Evolutionary conservation across 2,888 invertebrate genomes (phyloP), one percentile per base, ranked within the genome.

Genomic region (Argynnis bischoffii): DNA sequence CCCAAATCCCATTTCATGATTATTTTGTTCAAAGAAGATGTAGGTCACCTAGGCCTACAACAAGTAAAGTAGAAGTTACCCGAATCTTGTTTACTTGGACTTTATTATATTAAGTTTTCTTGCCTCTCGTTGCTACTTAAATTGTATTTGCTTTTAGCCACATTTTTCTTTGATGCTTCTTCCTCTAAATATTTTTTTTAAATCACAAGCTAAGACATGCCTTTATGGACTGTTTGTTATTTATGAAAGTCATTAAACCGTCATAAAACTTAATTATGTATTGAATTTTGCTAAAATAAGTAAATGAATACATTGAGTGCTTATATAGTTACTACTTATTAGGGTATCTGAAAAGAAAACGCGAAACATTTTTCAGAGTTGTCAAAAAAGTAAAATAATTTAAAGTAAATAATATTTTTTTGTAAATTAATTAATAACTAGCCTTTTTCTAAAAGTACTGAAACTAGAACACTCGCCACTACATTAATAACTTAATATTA

Each of bases 1-100:
- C 63, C 53, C 18, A 65, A 67, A 65, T 55, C 65, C 71, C 69
- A 63, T 72, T 69, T 67, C 66, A 69, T 73, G 69, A 67, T 61
- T 65, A 61, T 64, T 64, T 55, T 69, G n/a, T n/a, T 69, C 63
- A 67, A 63, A 69, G 54, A 56, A 35, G 53, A 69, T 69, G 35
- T 69, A 67, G 69, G 69, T 67, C 69, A 64, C 64, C 67, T 64
- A 64, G 64, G 59, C 69, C 51, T n/a, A 46, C 35, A 41, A 41
- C 8, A 2, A 41, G 35, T 41, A 41, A 2, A 41, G 11, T 67
- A 54, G 14, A 55, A 67, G 55, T 51, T 53, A 63, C 55, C 41
- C 31, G 67, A 51, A 51, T 50, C 67, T 67, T 69, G 67, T 64
- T 67, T 67, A 64, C 69, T 54, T 48, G 18, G 21, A 64, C 51